Evolutionary conservation across 2,888 invertebrate species (phyloP).

Genomic region (Eupithecia subumbrata): DNA sequence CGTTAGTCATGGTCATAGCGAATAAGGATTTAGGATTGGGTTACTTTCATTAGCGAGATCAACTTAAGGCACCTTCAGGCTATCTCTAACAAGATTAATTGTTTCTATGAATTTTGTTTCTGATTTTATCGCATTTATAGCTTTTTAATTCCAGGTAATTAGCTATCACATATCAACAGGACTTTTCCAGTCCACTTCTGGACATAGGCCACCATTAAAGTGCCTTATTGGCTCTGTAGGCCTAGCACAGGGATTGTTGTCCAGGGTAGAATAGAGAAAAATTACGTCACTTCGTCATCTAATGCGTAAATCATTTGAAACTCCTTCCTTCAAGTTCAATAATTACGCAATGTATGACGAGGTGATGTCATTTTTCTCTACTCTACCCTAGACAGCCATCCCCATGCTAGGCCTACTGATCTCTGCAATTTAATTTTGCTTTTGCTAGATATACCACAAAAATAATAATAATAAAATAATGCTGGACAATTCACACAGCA

Average conservation of each 20-base stretch:
- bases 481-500: no score
- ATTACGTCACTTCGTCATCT: no score
- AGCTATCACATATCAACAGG: background rate
- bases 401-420: no score
- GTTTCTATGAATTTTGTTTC: constrained; percentile 28
- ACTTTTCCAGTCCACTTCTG: background rate
- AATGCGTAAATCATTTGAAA: no score
- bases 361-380: no score
- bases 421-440: background rate
- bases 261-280: no score
- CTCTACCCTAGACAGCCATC: no score
- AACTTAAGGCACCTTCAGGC: constrained; percentile 53
- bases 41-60: constrained; percentile 64
- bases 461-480: no score
- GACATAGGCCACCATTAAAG: background rate
- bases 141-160: background rate
- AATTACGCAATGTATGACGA: no score
- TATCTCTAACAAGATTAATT: constrained; percentile 62
- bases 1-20: background rate
- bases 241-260: no score
- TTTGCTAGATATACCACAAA: background rate
- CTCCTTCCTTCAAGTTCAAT: no score
- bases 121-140: background rate
- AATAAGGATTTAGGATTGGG: constrained; percentile 45
- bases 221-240: background rate